These are phyloP conservation scores for Chelon auratus DNA, from an alignment of 2,797 vertebrate genomes.

Conservation along the genomic window DNA sequence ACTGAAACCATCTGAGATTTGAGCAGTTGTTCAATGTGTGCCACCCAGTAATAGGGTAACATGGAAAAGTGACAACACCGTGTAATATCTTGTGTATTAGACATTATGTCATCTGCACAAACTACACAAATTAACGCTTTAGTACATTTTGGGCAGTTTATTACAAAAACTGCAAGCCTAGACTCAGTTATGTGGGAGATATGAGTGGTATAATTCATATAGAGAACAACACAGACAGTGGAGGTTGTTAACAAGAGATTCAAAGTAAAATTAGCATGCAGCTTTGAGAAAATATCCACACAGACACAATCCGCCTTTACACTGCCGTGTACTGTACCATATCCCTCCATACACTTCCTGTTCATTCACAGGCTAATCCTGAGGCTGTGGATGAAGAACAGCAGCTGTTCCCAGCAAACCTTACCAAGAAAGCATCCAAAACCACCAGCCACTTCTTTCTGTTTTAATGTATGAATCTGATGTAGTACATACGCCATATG, in stretches of 20 bases:
- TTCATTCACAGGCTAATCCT: conserved; percentile 20
- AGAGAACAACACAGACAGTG: neutral
- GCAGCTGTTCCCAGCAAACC: conserved; percentile 57
- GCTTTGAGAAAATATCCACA: neutral
- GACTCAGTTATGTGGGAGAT: conserved; percentile 17
- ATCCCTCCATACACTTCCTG: conserved; percentile 17
- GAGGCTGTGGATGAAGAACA: conserved; percentile 43
- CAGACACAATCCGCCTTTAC: neutral
- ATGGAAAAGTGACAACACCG: conserved; percentile 13
- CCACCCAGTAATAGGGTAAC: neutral
- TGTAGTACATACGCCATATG: neutral
- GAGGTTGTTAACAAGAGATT: neutral
- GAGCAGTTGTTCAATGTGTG: neutral
- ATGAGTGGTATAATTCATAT: conserved; percentile 5
- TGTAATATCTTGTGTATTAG: neutral
- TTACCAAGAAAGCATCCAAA: conserved; percentile 37
- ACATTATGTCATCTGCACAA: no score
- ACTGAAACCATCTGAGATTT: neutral
- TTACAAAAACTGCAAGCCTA: neutral
- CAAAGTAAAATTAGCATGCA: neutral
- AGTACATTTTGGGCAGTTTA: conserved; percentile 1
- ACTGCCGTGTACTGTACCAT: neutral
- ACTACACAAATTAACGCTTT: neutral
- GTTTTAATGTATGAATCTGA: conserved; percentile 33
- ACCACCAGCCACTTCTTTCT: conserved; percentile 48